A percentile compares a stretch with the other conserved stretches of the same genome.
Conservation (phyloP, 2,797 vertebrate species). For the Pygocentrus nattereri region DNA sequence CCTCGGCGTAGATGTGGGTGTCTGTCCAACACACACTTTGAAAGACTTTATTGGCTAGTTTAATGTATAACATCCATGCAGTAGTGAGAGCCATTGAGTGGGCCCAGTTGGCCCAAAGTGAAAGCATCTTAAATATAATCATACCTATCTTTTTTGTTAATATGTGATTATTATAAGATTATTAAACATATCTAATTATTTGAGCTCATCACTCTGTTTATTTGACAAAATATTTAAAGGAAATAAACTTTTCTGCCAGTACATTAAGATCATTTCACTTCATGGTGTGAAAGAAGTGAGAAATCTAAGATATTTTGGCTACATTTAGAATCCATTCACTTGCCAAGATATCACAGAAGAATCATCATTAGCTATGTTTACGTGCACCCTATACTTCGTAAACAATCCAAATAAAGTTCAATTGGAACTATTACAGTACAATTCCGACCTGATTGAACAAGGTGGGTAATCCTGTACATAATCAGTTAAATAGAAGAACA, state of each 20-base stretch:
- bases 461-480: too few relatives aligned
- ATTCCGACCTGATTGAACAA: too few relatives aligned
- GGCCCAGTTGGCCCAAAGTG: neutral
- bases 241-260: too few relatives aligned
- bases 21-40: neutral
- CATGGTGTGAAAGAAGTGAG: neutral
- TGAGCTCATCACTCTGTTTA: neutral
- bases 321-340: neutral
- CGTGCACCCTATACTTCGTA: too few relatives aligned
- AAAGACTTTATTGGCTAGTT: constrained; percentile 12
- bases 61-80: neutral
- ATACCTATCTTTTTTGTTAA: neutral
- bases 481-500: too few relatives aligned
- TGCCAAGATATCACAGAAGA: neutral
- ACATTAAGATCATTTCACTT: neutral
- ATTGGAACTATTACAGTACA: too few relatives aligned
- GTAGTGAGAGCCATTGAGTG: neutral
- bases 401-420: too few relatives aligned
- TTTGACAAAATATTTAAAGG: too few relatives aligned
- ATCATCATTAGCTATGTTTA: neutral
- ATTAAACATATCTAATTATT: too few relatives aligned
- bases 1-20: neutral
- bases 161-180: too few relatives aligned
- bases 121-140: neutral
- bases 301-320: neutral